phyloP scores from a whole-genome alignment of 2,888 invertebrate genomes.

The Drosophila niveifrons region DNA sequence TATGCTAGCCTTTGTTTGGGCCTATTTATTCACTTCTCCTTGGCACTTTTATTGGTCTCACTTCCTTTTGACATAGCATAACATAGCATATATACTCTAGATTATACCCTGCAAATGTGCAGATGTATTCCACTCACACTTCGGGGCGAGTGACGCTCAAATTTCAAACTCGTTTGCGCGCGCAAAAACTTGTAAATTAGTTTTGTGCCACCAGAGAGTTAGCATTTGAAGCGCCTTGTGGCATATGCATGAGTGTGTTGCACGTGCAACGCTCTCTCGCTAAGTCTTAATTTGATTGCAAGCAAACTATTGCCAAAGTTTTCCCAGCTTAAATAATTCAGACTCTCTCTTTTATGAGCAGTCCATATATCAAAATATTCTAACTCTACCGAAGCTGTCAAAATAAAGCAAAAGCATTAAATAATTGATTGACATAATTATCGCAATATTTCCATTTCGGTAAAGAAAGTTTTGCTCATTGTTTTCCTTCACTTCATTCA shows the following conservation, averaged over 20 bases:
- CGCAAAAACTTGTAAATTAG: constrained; percentile 63
- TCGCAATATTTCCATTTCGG: not conserved
- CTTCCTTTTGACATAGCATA: constrained; percentile 7
- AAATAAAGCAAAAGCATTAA: not conserved
- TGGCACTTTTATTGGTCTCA: constrained; percentile 66
- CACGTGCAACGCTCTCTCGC: constrained; percentile 12
- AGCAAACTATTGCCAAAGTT: constrained; percentile 27
- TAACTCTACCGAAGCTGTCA: constrained; percentile 25
- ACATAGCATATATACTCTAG: constrained; percentile 2
- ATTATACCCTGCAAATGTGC: constrained; percentile 1
- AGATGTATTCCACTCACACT: constrained; percentile 34
- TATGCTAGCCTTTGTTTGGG: constrained; percentile 57
- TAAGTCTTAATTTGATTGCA: constrained; percentile 32
- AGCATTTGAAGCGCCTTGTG: constrained; percentile 23
- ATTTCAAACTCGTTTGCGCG: constrained; percentile 48
- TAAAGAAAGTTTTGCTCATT: not conserved
- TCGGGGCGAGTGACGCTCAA: constrained; percentile 22
- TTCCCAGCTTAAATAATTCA: constrained; percentile 13
- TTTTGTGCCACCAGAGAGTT: constrained; percentile 61
- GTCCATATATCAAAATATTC: constrained; percentile 24
- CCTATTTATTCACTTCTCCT: constrained; percentile 54
- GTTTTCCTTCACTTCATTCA: not conserved
- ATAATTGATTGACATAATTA: constrained; percentile 41
- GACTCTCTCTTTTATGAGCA: not conserved
- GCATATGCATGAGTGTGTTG: constrained; percentile 30